Conservation (phyloP, 1,140 invertebrate species). For the Lordiphosa stackelbergi region DNA sequence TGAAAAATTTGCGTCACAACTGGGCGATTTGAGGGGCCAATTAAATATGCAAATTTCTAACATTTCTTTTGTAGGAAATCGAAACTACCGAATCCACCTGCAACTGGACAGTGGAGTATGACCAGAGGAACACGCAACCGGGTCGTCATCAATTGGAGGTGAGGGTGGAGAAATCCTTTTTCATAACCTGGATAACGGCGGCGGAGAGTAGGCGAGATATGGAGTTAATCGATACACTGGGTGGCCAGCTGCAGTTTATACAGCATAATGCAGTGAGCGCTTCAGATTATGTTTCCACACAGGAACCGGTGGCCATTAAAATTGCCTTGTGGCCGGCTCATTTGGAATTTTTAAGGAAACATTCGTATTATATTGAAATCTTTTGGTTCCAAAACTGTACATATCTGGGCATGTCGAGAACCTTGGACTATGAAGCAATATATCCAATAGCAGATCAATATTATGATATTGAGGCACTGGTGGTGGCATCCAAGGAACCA, state of each 20-base stretch:
- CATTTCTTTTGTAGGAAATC: conserved; percentile 31
- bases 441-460: conserved; percentile 81
- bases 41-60: conserved; percentile 2
- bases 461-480: conserved; percentile 84
- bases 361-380: conserved; percentile 81
- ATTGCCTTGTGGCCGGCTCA: conserved; percentile 81
- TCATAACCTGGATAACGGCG: conserved; percentile 54
- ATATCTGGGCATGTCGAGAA: conserved; percentile 82
- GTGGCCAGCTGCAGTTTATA: conserved; percentile 81
- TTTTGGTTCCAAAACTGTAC: conserved; percentile 89
- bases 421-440: conserved; percentile 81
- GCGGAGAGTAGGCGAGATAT: conserved; percentile 59
- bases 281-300: conserved; percentile 81
- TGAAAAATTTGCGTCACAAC: conserved; percentile 22
- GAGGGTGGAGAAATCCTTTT: conserved; percentile 77
- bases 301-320: conserved; percentile 79
- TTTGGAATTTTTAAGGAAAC: conserved; percentile 79
- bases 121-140: conserved; percentile 76
- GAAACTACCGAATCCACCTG: conserved; percentile 32
- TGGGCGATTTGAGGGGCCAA: not conserved
- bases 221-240: conserved; percentile 80
- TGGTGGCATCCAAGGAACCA: conserved; percentile 83
- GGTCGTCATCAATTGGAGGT: conserved; percentile 82
- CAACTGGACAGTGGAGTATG: conserved; percentile 81
- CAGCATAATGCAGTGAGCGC: conserved; percentile 81